These are phyloP conservation scores for Tenthredo amoena DNA, from an alignment of 2,888 invertebrate species.

Conservation along the genomic window DNA sequence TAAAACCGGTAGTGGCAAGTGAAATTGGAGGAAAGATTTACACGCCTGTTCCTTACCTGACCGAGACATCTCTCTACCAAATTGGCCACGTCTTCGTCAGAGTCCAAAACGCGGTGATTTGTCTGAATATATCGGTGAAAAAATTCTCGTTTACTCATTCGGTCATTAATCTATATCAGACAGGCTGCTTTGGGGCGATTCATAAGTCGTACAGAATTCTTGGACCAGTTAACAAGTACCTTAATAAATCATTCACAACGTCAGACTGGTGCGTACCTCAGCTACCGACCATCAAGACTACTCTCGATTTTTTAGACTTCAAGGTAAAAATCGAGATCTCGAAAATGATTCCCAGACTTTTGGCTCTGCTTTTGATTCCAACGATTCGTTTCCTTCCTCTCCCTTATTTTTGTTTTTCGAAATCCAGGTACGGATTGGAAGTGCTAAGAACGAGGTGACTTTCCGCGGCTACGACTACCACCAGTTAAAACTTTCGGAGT, in stretches of 20 bases:
- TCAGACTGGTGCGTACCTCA: conserved; percentile 60
- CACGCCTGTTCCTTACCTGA: conserved; percentile 63
- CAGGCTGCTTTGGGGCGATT: conserved; percentile 56
- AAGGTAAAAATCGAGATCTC: conserved; percentile 57
- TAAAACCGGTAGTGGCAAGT: conserved; percentile 62
- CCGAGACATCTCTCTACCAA: conserved; percentile 66
- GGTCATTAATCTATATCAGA: conserved; percentile 48
- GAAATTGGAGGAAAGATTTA: conserved; percentile 63
- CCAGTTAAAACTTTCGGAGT: conserved; percentile 61
- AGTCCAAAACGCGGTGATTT: conserved; percentile 56
- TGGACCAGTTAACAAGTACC: conserved; percentile 65
- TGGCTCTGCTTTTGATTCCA: not conserved
- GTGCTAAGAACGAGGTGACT: conserved; percentile 52
- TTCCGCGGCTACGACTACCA: conserved; percentile 57
- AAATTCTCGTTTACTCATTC: not conserved
- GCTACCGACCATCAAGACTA: conserved; percentile 59
- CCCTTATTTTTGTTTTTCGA: no score
- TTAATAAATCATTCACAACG: conserved; percentile 53
- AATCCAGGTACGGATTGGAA: conserved; percentile 60
- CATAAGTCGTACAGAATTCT: conserved; percentile 61
- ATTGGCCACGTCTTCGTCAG: conserved; percentile 69
- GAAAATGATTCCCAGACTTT: not conserved
- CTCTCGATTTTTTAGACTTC: conserved; percentile 60
- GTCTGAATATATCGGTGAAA: not conserved
- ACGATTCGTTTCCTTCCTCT: not conserved